Base-by-base conservation (phyloP, 2,113 vertebrate species). In the Corythornis madagascariensis region DNA sequence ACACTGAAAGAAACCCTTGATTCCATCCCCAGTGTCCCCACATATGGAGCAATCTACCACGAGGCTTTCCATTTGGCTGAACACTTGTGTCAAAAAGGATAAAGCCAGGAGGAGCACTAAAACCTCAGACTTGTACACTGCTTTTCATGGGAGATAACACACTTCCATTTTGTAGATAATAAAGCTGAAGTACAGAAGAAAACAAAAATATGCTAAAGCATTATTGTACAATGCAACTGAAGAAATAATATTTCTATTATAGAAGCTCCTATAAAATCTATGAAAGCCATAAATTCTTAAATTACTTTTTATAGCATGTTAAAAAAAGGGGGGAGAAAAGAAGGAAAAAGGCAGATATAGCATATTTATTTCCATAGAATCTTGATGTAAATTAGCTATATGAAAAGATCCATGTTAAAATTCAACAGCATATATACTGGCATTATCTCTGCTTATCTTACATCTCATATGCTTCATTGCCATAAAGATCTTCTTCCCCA, bases 101-200 rank as follows among this genome's bases (percentile, higher is more conserved):
- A 67, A 88, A 94, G 95, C 81, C 96, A 96, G 90, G 94, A 96
- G 95, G 57, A 88, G n/a, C 53, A 76, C 73, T 88, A 91, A 70
- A 77, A 85, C 47, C 60, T 89, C 40, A 52, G 56, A 76, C 61
- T 91, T 57, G 61, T 83, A 72, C 53, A 69, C 40, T 59, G 61
- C 75, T 74, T 91, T 89, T 89, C 63, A 64, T 40, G 60, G 69
- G 43, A 82, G 42, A 25, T 29, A 86, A 85, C 47, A 48, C 6
- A 1, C 24, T 89, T 86, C 86, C 75, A 73, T 86, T 89, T 95
- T 82, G 76, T 7, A 88, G 82, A 60, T 59, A 61, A 52, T 50
- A 86, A 90, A 93, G 76, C 56, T 83, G 88, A 75, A 55, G 73
- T 7, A 22, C 33, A 55, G 60, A 53, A 87, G 42, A 86, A 63